phyloP scores from a whole-genome alignment of 2,797 vertebrate species.

The Sitta carolinensis region DNA sequence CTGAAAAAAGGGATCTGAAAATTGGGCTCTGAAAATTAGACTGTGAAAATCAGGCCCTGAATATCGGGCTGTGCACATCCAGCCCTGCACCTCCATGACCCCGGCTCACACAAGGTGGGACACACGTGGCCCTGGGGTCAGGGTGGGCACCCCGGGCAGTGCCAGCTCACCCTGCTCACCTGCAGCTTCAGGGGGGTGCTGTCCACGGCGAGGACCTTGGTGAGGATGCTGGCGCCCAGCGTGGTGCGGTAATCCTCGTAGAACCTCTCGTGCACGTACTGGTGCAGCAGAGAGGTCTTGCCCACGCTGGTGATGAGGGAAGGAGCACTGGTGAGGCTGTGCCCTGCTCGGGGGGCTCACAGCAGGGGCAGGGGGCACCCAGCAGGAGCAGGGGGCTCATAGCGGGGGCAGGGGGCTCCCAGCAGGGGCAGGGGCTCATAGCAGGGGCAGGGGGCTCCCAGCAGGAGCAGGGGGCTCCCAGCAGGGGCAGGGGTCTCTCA shows the following conservation, averaged over 20 bases:
- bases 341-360: rapidly evolving
- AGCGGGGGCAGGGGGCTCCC: no score
- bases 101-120: rapidly evolving
- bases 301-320: slow-evolving; percentile 70
- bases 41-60: not conserved
- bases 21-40: not conserved
- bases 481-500: not conserved
- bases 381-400: rapidly evolving
- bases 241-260: slow-evolving; percentile 81
- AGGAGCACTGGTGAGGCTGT: not conserved
- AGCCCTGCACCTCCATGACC: rapidly evolving
- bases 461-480: no score
- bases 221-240: slow-evolving; percentile 80
- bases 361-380: not conserved
- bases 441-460: not conserved
- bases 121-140: rapidly evolving
- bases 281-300: slow-evolving; percentile 83
- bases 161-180: slow-evolving; percentile 55
- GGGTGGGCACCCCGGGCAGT: rapidly evolving
- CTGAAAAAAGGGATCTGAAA: not conserved
- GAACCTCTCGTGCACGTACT: slow-evolving; percentile 79
- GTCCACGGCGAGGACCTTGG: slow-evolving; percentile 73
- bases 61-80: not conserved
- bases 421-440: not conserved
- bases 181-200: slow-evolving; percentile 77